Evolutionary conservation across 2,888 invertebrate species (phyloP).

Genomic region (Drosophila dives): DNA sequence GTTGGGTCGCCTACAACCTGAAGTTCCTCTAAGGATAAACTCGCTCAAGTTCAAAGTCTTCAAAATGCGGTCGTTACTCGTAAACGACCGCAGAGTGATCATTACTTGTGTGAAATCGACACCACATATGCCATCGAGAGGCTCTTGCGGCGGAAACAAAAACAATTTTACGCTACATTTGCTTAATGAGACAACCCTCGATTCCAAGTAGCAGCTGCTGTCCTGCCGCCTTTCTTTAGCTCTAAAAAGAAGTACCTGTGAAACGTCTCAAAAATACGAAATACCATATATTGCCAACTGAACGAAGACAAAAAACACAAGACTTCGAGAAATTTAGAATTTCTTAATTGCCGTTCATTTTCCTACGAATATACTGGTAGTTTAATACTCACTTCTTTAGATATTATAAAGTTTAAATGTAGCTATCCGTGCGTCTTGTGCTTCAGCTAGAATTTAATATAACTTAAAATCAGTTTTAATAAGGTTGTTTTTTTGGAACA

Average conservation of each 20-base stretch:
- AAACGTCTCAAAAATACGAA: slow-evolving; percentile 5
- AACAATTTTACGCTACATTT: slow-evolving; percentile 76
- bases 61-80: slow-evolving; percentile 49
- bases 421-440: slow-evolving; percentile 15
- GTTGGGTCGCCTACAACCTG: slow-evolving; percentile 51
- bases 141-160: slow-evolving; percentile 65
- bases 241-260: slow-evolving; percentile 23
- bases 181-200: slow-evolving; percentile 66
- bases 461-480: not conserved
- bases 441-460: not conserved
- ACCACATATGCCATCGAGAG: slow-evolving; percentile 63
- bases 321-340: not conserved
- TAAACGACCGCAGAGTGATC: slow-evolving; percentile 61
- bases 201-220: slow-evolving; percentile 40
- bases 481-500: not conserved
- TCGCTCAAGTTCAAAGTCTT: slow-evolving; percentile 50
- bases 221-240: slow-evolving; percentile 6
- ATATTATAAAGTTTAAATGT: not conserved
- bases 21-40: slow-evolving; percentile 55
- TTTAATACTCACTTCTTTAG: not conserved
- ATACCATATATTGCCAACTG: not conserved
- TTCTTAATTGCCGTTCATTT: not conserved
- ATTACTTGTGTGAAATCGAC: slow-evolving; percentile 83
- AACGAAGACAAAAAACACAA: not conserved
- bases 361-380: not conserved